These are phyloP conservation scores for Lissocephala sabroskyi DNA, from an alignment of 2,888 invertebrate genomes.

Conservation along the genomic window DNA sequence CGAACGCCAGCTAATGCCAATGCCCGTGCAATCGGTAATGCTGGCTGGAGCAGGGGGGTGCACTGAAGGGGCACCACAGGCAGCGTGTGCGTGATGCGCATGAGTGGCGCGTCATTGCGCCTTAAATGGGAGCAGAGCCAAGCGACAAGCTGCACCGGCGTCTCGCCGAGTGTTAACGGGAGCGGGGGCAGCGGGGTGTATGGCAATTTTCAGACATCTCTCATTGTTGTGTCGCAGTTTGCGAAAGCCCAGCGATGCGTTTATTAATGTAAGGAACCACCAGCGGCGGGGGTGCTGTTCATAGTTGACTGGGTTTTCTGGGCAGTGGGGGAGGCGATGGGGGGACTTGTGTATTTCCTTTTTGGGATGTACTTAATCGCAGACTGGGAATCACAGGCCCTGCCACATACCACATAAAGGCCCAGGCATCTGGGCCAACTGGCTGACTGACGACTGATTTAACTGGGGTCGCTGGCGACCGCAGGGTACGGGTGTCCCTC, in stretches of 20 bases:
- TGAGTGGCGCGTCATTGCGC: slow-evolving; percentile 59
- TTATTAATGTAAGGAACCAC: slow-evolving; percentile 34
- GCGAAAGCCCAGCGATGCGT: slow-evolving; percentile 51
- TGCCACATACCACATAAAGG: slow-evolving; percentile 33
- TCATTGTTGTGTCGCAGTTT: slow-evolving; percentile 17
- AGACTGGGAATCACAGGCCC: slow-evolving; percentile 39
- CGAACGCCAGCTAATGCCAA: not conserved
- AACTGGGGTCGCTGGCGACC: no score
- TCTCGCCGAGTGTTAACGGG: not conserved
- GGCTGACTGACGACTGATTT: not conserved
- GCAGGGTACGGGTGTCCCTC: no score
- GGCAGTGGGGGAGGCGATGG: no score
- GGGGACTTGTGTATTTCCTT: slow-evolving; percentile 41
- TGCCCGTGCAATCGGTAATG: no score
- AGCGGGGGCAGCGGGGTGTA: no score
- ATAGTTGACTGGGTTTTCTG: no score
- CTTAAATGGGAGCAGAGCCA: slow-evolving; percentile 55
- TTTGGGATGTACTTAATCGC: slow-evolving; percentile 47
- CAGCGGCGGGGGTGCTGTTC: slow-evolving; percentile 36
- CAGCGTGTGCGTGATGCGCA: slow-evolving; percentile 57
- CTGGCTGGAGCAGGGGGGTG: not conserved
- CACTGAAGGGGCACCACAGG: slow-evolving; percentile 1
- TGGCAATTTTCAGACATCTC: slow-evolving; percentile 1
- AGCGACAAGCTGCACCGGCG: not conserved
- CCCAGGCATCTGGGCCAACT: slow-evolving; percentile 25